These are phyloP conservation scores for Cyanocitta stelleri DNA, from an alignment of 2,113 vertebrate species.

Conservation along the genomic window DNA sequence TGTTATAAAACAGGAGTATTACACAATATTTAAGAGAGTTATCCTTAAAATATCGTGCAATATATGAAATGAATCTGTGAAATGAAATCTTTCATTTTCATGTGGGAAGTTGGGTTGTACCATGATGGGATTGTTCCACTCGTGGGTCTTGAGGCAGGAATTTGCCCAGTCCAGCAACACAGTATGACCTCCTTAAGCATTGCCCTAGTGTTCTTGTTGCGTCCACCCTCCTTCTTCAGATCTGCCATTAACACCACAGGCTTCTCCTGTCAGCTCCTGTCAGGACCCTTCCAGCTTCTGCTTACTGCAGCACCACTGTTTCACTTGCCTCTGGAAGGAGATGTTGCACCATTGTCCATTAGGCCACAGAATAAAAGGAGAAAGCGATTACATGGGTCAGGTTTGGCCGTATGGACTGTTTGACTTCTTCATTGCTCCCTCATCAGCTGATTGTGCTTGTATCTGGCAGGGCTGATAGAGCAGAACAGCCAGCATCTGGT, in stretches of 20 bases:
- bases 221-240: not conserved
- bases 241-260: not conserved
- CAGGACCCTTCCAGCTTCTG: not conserved
- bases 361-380: not conserved
- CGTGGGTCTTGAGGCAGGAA: not conserved
- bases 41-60: not conserved
- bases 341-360: not conserved
- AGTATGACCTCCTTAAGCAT: not conserved
- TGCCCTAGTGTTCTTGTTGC: fast-evolving
- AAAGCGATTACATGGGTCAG: not conserved
- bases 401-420: not conserved
- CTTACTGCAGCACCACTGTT: not conserved
- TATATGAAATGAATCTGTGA: not conserved
- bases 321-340: not conserved
- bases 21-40: not conserved
- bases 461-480: not conserved
- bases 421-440: not conserved
- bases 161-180: not conserved
- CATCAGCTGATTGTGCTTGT: not conserved
- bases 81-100: not conserved
- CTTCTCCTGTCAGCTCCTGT: not conserved
- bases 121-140: not conserved
- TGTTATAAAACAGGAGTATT: not conserved
- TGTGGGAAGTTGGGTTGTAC: not conserved
- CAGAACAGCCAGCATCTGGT: not conserved